Base-by-base conservation (phyloP, 2,888 invertebrate genomes). In the Troglohyphantes excavatus region DNA sequence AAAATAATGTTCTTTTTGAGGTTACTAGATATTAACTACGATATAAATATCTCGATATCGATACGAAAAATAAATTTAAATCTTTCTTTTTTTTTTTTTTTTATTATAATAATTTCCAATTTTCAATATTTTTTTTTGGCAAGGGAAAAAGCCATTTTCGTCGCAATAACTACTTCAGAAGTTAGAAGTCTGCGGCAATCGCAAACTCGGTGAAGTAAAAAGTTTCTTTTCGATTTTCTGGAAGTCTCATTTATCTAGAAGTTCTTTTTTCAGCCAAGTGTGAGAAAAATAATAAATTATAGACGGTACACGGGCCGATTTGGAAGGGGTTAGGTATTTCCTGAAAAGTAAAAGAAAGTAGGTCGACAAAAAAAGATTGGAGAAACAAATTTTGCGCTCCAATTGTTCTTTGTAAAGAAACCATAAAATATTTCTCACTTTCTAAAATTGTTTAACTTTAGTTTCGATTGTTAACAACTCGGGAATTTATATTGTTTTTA, bases 171-270 rank as follows among this genome's bases (percentile, higher is more conserved):
- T 83, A 19, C 63, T 73, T 65, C 61, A 73, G 65, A 19, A 65
- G 21, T 65, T 65, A 43, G 29, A 83, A 63, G 39, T n/a, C 70
- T 70, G 29, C 13, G 23, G 27, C 83, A 26, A 19, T 19, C 26
- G 19, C 26, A 61, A 78, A 39, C 39, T 33, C 23, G 17, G 65
- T 39, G 23, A 27, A 11, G n/a, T 17, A 2, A 27, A 19, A n/a
- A 13, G 19, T 46, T 53, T 70, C 26, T 70, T 83, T 72, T 33
- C 63, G 63, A 83, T 63, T 83, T 65, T 83, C 65, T 73, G 27
- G 73, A 83, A 73, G 83, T 63, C 73, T 83, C 83, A 83, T 83
- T 83, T 83, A 83, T 83, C 73, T 83, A 23, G 27, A 73, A 39
- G 39, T 73, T 72, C 27, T 53, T 19, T 83, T 39, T 26, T 19